Evolutionary conservation across 1,140 invertebrate genomes (phyloP).

Genomic region (Anadara kagoshimensis): DNA sequence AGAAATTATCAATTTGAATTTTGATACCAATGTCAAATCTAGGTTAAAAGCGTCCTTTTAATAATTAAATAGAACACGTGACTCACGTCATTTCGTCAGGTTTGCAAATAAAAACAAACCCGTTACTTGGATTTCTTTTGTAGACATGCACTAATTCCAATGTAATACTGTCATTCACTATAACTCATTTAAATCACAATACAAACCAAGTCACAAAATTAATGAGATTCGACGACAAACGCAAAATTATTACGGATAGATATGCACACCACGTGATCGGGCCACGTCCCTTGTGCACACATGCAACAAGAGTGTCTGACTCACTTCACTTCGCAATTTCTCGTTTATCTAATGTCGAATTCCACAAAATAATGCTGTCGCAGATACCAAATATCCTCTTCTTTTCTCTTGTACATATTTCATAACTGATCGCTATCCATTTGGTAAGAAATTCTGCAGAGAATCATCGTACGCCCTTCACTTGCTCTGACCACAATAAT

Average conservation of each 20-base stretch:
- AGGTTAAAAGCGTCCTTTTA: background rate
- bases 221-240: background rate
- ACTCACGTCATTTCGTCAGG: background rate
- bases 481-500: slow-evolving; percentile 37
- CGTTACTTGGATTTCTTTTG: slow-evolving; percentile 7
- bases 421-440: slow-evolving; percentile 12
- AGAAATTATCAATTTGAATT: background rate
- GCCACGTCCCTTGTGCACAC: slow-evolving; percentile 52
- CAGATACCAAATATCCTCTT: slow-evolving; percentile 1
- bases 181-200: background rate
- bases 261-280: slow-evolving; percentile 51
- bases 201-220: background rate
- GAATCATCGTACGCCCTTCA: slow-evolving; percentile 37
- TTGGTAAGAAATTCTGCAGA: slow-evolving; percentile 5
- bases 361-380: background rate
- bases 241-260: slow-evolving; percentile 13
- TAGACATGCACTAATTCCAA: background rate
- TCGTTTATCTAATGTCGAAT: background rate
- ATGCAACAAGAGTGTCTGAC: slow-evolving; percentile 38
- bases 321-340: slow-evolving; percentile 23
- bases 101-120: slow-evolving; percentile 20
- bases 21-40: background rate
- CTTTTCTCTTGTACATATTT: background rate
- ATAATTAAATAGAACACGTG: background rate
- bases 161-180: background rate